Conservation (phyloP, 2,888 invertebrate species). For the Sipunculus nudus region DNA sequence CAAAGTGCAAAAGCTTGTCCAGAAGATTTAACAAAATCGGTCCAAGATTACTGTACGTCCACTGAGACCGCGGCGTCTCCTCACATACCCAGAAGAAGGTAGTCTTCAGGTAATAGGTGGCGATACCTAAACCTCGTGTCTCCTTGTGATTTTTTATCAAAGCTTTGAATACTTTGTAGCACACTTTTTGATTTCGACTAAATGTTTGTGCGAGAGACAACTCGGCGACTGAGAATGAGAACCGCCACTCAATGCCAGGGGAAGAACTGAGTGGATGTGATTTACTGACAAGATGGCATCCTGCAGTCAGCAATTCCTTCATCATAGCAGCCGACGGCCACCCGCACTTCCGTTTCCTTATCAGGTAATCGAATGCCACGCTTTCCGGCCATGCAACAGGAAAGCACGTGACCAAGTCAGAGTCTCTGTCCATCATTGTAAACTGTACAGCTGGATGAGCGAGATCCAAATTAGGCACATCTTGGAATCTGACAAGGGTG, state of each 20-base stretch:
- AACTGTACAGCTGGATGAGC: too few species aligned
- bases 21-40: conserved; percentile 39
- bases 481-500: too few species aligned
- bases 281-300: too few species aligned
- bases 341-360: too few species aligned
- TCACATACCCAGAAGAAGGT: conserved; percentile 46
- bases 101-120: conserved; percentile 41
- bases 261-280: too few species aligned
- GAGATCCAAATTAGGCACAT: too few species aligned
- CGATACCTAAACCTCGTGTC: conserved; percentile 25
- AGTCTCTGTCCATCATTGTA: too few species aligned
- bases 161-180: conserved; percentile 42
- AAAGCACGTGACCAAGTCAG: too few species aligned
- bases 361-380: too few species aligned
- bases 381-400: too few species aligned
- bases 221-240: conserved; percentile 46
- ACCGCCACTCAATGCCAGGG: conserved; percentile 45
- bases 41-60: conserved; percentile 41
- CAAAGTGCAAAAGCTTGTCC: conserved; percentile 40
- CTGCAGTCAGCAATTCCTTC: too few species aligned
- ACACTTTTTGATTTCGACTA: conserved; percentile 43
- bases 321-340: too few species aligned
- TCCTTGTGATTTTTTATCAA: conserved; percentile 37
- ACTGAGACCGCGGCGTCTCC: conserved; percentile 39
- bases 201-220: conserved; percentile 39